Evolutionary conservation across 2,888 invertebrate species (phyloP).

Genomic region (Hypolimnas misippus): DNA sequence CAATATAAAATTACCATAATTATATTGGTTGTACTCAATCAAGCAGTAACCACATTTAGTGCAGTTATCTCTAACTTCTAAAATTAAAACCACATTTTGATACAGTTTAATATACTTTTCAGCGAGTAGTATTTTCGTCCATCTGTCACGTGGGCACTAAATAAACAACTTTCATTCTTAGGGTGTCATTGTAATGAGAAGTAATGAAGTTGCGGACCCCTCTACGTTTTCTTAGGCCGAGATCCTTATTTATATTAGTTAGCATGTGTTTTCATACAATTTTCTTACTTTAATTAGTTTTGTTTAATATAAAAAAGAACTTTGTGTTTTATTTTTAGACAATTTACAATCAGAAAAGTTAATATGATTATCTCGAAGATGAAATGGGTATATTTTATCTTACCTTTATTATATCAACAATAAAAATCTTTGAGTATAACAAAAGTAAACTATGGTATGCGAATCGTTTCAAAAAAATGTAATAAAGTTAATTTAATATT

Average conservation of each 20-base stretch:
- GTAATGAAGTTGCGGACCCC: slow-evolving; percentile 75
- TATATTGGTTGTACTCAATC: too few species aligned
- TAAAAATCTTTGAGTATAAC: background rate
- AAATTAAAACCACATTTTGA: too few species aligned
- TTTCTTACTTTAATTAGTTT: slow-evolving; percentile 30
- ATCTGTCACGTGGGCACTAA: slow-evolving; percentile 74
- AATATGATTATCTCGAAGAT: too few species aligned
- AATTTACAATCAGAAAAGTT: too few species aligned
- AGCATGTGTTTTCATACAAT: slow-evolving; percentile 65
- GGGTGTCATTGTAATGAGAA: slow-evolving; percentile 78
- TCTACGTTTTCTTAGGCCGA: slow-evolving; percentile 74
- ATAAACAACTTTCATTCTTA: slow-evolving; percentile 76
- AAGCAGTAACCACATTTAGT: too few species aligned
- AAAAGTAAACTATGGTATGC: background rate
- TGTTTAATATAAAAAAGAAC: slow-evolving; percentile 25
- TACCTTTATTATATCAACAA: too few species aligned
- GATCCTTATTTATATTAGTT: slow-evolving; percentile 80
- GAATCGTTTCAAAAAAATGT: slow-evolving; percentile 9
- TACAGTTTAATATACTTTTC: slow-evolving; percentile 47
- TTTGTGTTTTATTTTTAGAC: background rate
- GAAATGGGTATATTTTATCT: too few species aligned
- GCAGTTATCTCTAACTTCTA: too few species aligned
- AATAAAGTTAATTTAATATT: slow-evolving; percentile 29
- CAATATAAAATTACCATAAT: too few species aligned
- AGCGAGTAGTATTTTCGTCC: slow-evolving; percentile 65